Evolutionary conservation across 2,113 vertebrate genomes (phyloP).

Genomic region (Psophia crepitans): DNA sequence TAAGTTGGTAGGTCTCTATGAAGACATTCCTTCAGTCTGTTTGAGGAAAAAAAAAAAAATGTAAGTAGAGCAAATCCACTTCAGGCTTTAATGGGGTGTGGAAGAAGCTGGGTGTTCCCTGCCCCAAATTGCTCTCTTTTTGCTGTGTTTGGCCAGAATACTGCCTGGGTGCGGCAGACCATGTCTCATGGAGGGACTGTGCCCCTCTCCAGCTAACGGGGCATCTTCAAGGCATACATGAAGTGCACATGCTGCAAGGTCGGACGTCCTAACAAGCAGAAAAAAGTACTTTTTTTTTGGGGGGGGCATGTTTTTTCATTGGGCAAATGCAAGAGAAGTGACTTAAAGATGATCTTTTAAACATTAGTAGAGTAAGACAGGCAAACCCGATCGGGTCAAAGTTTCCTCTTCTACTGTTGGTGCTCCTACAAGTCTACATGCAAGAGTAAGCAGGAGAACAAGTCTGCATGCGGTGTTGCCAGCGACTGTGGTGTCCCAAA

Average conservation of each 20-base stretch:
- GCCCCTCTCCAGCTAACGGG: background rate
- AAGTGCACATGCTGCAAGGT: background rate
- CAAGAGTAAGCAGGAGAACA: background rate
- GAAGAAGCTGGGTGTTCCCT: background rate
- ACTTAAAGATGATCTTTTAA: too few species aligned
- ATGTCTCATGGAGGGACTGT: background rate
- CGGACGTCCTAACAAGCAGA: background rate
- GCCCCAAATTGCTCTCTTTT: background rate
- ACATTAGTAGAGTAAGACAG: background rate
- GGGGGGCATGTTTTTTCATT: background rate
- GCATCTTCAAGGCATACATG: background rate
- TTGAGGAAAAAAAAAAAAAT: background rate
- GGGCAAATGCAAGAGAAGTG: background rate
- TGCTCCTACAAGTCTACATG: background rate
- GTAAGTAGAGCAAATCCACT: background rate
- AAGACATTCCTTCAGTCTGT: background rate
- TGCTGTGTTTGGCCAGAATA: background rate
- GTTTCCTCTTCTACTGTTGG: background rate
- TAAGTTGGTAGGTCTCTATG: background rate
- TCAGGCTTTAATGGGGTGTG: background rate
- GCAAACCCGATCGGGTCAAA: background rate
- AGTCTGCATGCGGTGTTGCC: background rate
- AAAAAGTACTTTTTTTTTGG: background rate
- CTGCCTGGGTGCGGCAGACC: background rate
- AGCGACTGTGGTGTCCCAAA: background rate